These are phyloP conservation scores for Cathartes aura DNA, from an alignment of 2,113 vertebrate species.

Conservation along the genomic window DNA sequence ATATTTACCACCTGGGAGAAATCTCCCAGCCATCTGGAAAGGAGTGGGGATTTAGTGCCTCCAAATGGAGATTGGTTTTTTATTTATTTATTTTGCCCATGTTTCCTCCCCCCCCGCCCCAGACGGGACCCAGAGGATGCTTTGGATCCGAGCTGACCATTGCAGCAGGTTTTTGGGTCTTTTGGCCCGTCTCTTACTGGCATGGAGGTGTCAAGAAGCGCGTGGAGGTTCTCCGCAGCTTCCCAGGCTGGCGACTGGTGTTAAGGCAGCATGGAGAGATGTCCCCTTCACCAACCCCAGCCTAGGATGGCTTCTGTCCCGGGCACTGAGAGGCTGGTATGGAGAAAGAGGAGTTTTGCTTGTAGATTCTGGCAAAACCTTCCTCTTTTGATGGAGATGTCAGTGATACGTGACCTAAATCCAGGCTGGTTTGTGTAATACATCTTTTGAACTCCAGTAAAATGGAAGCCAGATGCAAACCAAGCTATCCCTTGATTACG, in stretches of 20 bases:
- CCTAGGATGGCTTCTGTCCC: neutral
- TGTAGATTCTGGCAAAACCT: neutral
- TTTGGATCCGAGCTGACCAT: neutral
- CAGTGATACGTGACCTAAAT: constrained; percentile 38
- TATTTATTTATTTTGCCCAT: constrained; percentile 72
- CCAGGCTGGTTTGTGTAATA: constrained; percentile 10
- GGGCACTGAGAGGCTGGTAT: neutral
- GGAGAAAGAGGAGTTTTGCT: neutral
- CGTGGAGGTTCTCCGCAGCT: neutral
- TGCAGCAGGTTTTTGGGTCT: neutral
- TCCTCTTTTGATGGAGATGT: neutral
- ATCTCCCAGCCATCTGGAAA: constrained; percentile 87
- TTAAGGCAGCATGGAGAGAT: fast-evolving
- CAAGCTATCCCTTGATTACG: constrained; percentile 37
- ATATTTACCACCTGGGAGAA: constrained; percentile 89
- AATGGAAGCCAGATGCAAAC: constrained; percentile 52
- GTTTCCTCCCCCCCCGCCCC: neutral
- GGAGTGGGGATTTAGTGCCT: constrained; percentile 80
- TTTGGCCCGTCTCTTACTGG: fast-evolving
- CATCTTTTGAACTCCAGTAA: neutral
- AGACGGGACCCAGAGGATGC: neutral
- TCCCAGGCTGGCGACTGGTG: neutral
- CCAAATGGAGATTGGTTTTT: constrained; percentile 79
- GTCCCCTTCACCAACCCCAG: neutral
- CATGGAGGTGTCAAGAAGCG: neutral